Base-by-base conservation (phyloP, 2,797 vertebrate species). In the Euphonia xanthogaster region DNA sequence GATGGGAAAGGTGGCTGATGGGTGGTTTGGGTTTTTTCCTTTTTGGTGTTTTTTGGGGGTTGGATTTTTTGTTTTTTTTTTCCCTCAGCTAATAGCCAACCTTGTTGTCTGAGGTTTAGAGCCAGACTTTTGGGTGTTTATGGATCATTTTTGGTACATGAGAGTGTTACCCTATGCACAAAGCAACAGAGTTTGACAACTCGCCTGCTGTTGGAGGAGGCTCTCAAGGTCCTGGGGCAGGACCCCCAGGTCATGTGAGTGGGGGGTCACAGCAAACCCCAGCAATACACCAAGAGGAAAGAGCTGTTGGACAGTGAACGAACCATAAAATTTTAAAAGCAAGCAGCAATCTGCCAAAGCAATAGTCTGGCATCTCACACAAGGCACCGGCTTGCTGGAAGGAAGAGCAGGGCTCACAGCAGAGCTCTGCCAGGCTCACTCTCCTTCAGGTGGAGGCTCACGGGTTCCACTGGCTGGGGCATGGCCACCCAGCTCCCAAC, bases 21-120 rank as follows among this genome's bases (percentile, higher is more conserved):
- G 27, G 15, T 65, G 28, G 16, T 17, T 39, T 65, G 9, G 31
- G 2, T 4, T 33, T 53, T 24, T 40, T 40, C 4, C 11, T 22
- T 30, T 42, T 12, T 17, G 5, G 11, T 25, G n/a, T 11, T 24
- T 57, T 8, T 35, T 25, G 6, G 20, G 24, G 3, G 16, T 30
- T n/a, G n/a, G n/a, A n/a, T 39, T 27, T 21, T n/a, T 14, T 21
- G 2, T 7, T 40, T 51, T 23, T n/a, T n/a, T 42, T 22, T 10
- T 1, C 0, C 2, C 9, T 67, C 17, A 44, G 33, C 16, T 53
- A 58, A n/a, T 19, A 75, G 4, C 14, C n/a, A 74, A 13, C 8
- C 39, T 81, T 31, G 20, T 33, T 80, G 78, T 77, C 51, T 66
- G 30, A 63, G 17, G 12, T 68, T 87, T 51, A 82, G 33, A 14